Conservation (phyloP, 1,140 invertebrate genomes). For the Panulirus ornatus region DNA sequence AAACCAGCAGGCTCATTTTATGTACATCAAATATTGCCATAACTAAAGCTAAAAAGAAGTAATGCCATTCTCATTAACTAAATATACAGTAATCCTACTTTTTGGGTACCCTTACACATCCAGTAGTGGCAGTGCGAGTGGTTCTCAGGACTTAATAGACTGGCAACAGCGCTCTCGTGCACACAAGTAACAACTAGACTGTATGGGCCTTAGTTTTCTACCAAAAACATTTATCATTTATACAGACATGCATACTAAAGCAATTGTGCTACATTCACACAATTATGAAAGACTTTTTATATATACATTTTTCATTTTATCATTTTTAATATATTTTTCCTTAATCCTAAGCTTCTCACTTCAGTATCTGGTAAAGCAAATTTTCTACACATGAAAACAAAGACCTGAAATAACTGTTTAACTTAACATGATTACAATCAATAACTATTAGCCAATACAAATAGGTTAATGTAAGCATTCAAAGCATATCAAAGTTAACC, state of each 20-base stretch:
- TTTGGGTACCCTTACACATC: conserved; percentile 21
- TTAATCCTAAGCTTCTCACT: conserved; percentile 20
- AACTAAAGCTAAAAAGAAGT: not conserved
- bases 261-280: not conserved
- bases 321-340: conserved; percentile 16
- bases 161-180: conserved; percentile 13
- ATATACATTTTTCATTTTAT: conserved; percentile 25
- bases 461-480: not conserved
- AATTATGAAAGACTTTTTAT: conserved; percentile 22
- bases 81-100: conserved; percentile 9
- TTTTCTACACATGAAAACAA: not conserved
- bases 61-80: not conserved
- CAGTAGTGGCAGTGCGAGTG: conserved; percentile 5
- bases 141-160: not conserved
- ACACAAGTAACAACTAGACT: not conserved
- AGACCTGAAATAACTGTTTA: not conserved
- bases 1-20: conserved; percentile 22
- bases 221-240: not conserved
- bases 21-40: conserved; percentile 10
- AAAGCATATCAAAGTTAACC: not conserved
- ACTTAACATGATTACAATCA: not conserved
- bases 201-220: not conserved
- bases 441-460: not conserved
- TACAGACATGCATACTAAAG: not conserved
- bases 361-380: conserved; percentile 19